These are phyloP conservation scores for Apodemus speciosus DNA, from an alignment of 2,113 vertebrate genomes.

Conservation along the genomic window DNA sequence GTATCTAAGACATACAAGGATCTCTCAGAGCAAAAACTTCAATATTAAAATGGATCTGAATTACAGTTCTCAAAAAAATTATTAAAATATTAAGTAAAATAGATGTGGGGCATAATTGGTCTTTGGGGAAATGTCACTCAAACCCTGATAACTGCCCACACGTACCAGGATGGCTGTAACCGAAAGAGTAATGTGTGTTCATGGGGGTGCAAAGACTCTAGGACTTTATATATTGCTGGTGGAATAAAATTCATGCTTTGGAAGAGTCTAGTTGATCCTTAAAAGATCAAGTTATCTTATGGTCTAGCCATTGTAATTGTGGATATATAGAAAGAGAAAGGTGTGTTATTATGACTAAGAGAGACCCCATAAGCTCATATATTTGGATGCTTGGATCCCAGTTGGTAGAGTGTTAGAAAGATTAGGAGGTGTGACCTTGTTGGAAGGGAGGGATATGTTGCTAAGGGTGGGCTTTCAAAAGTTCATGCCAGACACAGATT, in stretches of 20 bases:
- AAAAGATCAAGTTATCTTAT: background rate
- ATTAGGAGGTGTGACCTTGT: background rate
- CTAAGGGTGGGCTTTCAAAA: background rate
- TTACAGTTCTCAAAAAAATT: background rate
- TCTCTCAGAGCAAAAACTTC: background rate
- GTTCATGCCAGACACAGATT: background rate
- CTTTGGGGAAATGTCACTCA: conserved; percentile 8
- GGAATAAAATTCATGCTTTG: background rate
- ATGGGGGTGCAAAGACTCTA: background rate
- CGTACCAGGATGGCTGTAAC: background rate
- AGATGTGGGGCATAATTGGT: background rate
- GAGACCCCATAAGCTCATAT: background rate
- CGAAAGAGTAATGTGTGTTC: background rate
- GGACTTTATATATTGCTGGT: background rate
- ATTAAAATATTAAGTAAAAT: background rate
- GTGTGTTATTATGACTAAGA: background rate
- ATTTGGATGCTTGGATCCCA: background rate
- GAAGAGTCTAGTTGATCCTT: background rate
- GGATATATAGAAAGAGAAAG: background rate
- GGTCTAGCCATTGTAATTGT: background rate
- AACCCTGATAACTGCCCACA: background rate
- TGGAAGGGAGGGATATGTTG: background rate
- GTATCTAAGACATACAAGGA: background rate
- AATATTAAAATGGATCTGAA: conserved; percentile 6
- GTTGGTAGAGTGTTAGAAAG: background rate